These are phyloP conservation scores for Osedax frankpressi DNA, from an alignment of 2,888 invertebrate genomes.

Conservation along the genomic window DNA sequence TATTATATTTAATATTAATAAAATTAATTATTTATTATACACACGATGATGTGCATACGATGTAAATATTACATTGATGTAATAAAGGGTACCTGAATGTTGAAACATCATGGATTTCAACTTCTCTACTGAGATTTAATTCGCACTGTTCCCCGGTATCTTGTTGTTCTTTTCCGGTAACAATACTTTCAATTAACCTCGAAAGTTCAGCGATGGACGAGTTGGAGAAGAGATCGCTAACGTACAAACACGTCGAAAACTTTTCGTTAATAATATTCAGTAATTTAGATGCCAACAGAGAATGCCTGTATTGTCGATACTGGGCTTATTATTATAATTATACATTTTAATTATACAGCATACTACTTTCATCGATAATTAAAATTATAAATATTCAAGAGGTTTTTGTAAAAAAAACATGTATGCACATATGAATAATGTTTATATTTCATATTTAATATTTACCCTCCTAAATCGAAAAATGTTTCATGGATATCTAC, in stretches of 20 bases:
- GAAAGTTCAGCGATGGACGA: conserved; percentile 40
- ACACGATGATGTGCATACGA: too few relatives aligned
- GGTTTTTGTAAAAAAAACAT: neutral
- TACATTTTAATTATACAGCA: neutral
- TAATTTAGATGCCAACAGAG: conserved; percentile 45
- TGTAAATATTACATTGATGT: too few relatives aligned
- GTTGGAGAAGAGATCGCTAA: conserved; percentile 42
- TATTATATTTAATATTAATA: too few relatives aligned
- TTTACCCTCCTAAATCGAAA: conserved; percentile 47
- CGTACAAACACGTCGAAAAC: conserved; percentile 37
- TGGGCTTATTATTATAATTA: neutral
- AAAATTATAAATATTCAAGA: conserved; percentile 8
- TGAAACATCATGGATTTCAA: too few relatives aligned
- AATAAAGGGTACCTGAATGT: too few relatives aligned
- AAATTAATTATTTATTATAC: too few relatives aligned
- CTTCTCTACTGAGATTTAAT: too few relatives aligned
- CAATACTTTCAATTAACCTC: too few relatives aligned
- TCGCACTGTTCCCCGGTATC: too few relatives aligned
- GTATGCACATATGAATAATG: neutral
- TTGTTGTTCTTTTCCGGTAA: too few relatives aligned
- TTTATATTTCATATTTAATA: neutral
- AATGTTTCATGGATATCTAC: conserved; percentile 47
- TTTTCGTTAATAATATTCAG: conserved; percentile 33
- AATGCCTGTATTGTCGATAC: conserved; percentile 36
- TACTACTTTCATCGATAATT: neutral